Base-by-base conservation (phyloP, 2,888 invertebrate genomes). In the Epistrophella euchroma region DNA sequence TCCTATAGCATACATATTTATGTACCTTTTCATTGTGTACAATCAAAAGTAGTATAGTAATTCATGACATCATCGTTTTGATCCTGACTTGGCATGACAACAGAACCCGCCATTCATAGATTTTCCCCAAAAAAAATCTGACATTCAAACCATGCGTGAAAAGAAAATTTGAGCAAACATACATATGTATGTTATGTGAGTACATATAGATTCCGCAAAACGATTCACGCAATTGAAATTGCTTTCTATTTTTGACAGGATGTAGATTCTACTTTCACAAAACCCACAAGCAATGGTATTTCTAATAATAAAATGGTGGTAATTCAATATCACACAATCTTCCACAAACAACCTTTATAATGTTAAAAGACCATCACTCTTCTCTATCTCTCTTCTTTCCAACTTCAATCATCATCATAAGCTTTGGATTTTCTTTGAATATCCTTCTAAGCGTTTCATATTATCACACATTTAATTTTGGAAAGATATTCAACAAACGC, bases 191-290 rank as follows among this genome's bases (percentile, higher is more conserved):
- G n/a, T n/a, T n/a, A n/a, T n/a, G n/a, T n/a, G n/a, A n/a, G n/a
- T 13, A 37, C 17, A 17, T 15, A 68, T 25, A 52, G 35, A 22
- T 47, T 17, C 32, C 17, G 17, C 35, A 32, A 47, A 47, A 40
- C 68, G n/a, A 22, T n/a, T 52, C 68, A 68, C 68, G 68, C 68
- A 68, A 68, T 68, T 68, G 68, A 68, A 68, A 68, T 68, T 68
- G 52, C 68, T 50, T 68, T 52, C 37, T 19, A 68, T 50, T 37
- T 50, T 68, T 68, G 37, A 37, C 52, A 52, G n/a, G 45, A 28
- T 64, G 17, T 40, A 15, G 28, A 40, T 43, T 40, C 43, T 19
- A 37, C 37, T 60, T 40, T 17, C 11, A 60, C 22, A 28, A 17
- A 43, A 47, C 4, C 19, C 17, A 45, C 9, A 45, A 10, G n/a